These are phyloP conservation scores for Poecilia wingei DNA, from an alignment of 2,797 vertebrate species.

Conservation along the genomic window DNA sequence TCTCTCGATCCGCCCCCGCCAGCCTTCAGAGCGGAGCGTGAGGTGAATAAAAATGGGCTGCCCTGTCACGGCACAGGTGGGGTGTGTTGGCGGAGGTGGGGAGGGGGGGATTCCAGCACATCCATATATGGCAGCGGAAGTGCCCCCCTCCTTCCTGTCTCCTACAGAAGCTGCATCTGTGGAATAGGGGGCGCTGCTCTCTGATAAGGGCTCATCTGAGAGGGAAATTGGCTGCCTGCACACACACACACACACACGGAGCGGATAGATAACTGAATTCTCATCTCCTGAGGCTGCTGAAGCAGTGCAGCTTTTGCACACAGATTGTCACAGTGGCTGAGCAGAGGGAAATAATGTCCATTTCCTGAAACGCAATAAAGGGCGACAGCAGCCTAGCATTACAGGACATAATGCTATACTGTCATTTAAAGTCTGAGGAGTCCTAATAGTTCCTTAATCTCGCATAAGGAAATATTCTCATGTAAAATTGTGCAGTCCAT, in stretches of 20 bases:
- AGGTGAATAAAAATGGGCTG: constrained; percentile 64
- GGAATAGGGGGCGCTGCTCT: constrained; percentile 32
- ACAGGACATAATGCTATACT: constrained; percentile 14
- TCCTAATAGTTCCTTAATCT: not conserved
- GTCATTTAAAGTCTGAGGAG: not conserved
- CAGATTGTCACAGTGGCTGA: constrained; percentile 49
- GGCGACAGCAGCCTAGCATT: constrained; percentile 20
- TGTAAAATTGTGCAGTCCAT: too few species aligned
- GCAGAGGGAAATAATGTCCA: constrained; percentile 44
- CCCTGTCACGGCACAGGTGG: constrained; percentile 43
- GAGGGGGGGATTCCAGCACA: constrained; percentile 73
- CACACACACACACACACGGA: constrained; percentile 9
- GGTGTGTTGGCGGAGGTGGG: constrained; percentile 1
- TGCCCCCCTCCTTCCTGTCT: constrained; percentile 15
- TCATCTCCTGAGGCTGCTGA: constrained; percentile 46
- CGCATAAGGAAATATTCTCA: not conserved
- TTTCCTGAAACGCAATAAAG: constrained; percentile 33
- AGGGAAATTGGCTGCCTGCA: constrained; percentile 53
- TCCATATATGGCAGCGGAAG: constrained; percentile 72
- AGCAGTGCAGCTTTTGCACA: constrained; percentile 31
- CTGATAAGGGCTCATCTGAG: constrained; percentile 63
- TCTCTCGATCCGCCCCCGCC: not conserved
- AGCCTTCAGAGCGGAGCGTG: constrained; percentile 57
- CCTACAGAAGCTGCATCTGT: constrained; percentile 24
- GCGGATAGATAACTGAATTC: constrained; percentile 17